A percentile compares a stretch with the other conserved stretches of the same genome.
Conservation (phyloP, 2,797 vertebrate genomes). For the Melanotaenia parkinsoni region DNA sequence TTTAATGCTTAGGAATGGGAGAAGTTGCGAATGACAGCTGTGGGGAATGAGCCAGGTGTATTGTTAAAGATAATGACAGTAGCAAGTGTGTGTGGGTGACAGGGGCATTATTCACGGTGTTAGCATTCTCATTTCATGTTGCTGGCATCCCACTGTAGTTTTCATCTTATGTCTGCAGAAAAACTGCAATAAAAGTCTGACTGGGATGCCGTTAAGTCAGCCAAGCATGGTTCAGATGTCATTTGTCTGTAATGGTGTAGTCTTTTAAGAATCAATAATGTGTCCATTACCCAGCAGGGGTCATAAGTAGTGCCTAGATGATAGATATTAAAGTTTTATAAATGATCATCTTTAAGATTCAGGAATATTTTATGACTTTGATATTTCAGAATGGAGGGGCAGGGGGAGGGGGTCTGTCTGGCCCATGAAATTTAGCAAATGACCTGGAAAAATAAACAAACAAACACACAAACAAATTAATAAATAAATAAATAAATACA, state of each 20-base stretch:
- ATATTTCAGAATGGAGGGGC: not conserved
- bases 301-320: slow-evolving; percentile 28
- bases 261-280: slow-evolving; percentile 51
- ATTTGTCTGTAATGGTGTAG: slow-evolving; percentile 31
- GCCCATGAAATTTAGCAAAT: too few species aligned
- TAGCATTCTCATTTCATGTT: slow-evolving; percentile 33
- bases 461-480: too few species aligned
- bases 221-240: slow-evolving; percentile 42
- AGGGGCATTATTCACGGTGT: slow-evolving; percentile 46
- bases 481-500: too few species aligned
- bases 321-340: slow-evolving; percentile 13
- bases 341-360: slow-evolving; percentile 33
- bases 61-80: slow-evolving; percentile 58
- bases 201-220: slow-evolving; percentile 42
- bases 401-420: too few species aligned
- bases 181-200: slow-evolving; percentile 38
- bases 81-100: slow-evolving; percentile 23
- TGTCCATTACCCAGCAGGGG: slow-evolving; percentile 21
- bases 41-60: slow-evolving; percentile 29
- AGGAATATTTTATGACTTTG: slow-evolving; percentile 27
- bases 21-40: slow-evolving; percentile 18
- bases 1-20: slow-evolving; percentile 3
- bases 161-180: slow-evolving; percentile 32
- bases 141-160: slow-evolving; percentile 17
- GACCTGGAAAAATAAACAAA: not conserved